Base-by-base conservation (phyloP, 2,113 vertebrate species). In the Plotosus lineatus region DNA sequence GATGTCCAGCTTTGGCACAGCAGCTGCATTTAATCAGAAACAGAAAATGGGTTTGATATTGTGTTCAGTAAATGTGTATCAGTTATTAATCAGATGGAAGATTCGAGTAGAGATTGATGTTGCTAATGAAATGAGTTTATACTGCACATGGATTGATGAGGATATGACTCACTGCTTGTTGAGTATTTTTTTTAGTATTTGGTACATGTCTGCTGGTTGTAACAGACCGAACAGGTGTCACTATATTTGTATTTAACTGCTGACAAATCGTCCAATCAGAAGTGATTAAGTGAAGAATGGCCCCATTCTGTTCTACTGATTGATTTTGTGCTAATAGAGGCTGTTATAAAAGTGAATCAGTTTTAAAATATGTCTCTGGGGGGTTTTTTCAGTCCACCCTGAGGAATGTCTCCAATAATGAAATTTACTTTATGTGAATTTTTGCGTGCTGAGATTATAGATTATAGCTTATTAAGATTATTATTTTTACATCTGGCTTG, bases 401-500 rank as follows among this genome's bases (percentile, higher is more conserved):
- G 4, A 36, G 9, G 46, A 33, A 73, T 51, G 44, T 36, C 44
- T 50, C 26, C 46, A 72, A 50, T 72, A 50, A 51, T 51, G 69
- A 73, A 51, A 51, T 36, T 28, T 51, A 46, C 36, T 36, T 51
- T 28, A 73, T 51, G n/a, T 44, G 44, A 1, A 69, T 44, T 44
- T 44, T 69, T 28, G 31, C 50, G 46, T 48, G 42, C 46, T 23
- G 28, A 23, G 46, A 73, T 73, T 73, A 23, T 46, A 73, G 17
- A 44, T 68, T 73, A 8, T 51, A 73, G 17, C 19, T 0, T 73
- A 36, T 23, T 51, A 73, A 51, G 46, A 26, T 11, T 36, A 51
- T 73, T 73, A 19, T 73, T 71, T 71, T 51, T 46, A 51, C 36
- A 51, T 36, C 31, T 12, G 17, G 51, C 36, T 12, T 73, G 69